A percentile compares a stretch with the other conserved stretches of the same genome.
phyloP scores from a whole-genome alignment of 2,888 invertebrate species.

The Isotomurus palustris region DNA sequence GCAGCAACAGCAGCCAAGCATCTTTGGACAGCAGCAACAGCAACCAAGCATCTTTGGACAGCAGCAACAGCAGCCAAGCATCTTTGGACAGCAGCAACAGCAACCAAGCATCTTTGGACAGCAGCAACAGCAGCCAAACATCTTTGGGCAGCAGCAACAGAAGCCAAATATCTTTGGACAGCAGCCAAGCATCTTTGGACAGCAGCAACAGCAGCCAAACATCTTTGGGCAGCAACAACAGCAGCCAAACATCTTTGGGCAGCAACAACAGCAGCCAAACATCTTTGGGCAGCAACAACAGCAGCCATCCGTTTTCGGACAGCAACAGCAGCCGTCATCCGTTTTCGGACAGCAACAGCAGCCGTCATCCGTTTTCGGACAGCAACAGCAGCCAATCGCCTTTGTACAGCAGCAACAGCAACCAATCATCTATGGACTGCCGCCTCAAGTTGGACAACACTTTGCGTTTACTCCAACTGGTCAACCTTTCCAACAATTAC shows the following conservation, averaged over 20 bases:
- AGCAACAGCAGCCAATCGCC: neutral
- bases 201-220: neutral
- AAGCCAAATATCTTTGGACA: neutral
- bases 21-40: neutral
- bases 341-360: neutral
- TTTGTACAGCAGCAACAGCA: neutral
- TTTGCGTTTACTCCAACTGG: no score
- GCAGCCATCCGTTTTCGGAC: neutral
- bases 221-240: neutral
- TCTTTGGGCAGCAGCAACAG: neutral
- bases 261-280: neutral
- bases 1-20: neutral
- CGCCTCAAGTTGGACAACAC: no score
- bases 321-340: neutral
- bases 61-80: neutral
- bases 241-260: neutral
- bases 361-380: neutral
- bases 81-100: neutral
- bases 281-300: neutral
- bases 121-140: neutral
- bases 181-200: neutral
- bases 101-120: no score
- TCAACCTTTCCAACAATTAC: neutral
- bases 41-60: neutral
- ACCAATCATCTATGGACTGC: neutral